Evolutionary conservation across 1,140 invertebrate species (phyloP), one percentile per base, ranked within the genome.

Genomic region (Mamestra configurata): DNA sequence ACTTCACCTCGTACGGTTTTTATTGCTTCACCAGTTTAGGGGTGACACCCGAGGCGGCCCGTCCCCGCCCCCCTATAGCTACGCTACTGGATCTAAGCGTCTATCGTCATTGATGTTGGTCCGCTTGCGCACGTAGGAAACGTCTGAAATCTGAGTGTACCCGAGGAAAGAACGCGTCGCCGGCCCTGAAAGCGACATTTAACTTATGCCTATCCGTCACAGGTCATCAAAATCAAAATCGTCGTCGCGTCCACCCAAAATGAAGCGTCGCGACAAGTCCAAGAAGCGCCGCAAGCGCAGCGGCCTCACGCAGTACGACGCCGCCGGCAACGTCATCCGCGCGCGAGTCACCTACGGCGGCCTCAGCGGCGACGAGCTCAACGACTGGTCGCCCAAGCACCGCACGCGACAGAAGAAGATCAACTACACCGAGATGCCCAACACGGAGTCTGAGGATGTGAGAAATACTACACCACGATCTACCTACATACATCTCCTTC

Each of bases 381-480:
- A 94, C 84, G 95, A 95, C 86, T 93, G 92, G 93, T 94, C 94
- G 53, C 94, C 95, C 70, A 94, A 93, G 20, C 94, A 94, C 79
- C 83, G 96, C 53, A 97, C 97, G 0, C 89, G 97, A 24, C 97
- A 97, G 43, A 92, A 95, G 55, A 97, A 97, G 89, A 96, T 97
- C 57, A 96, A 97, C 90, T 97, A 97, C 87, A 96, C 96, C 49
- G 97, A 97, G 92, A 96, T 96, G 82, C 95, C 96, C 66, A 97
- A 96, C 82, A 96, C 96, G 0, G 97, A 97, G 89, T 97, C 96
- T 18, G 97, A 97, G 86, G 96, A 97, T 90, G 97, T 97, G 90
- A 95, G 89, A n/a, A n/a, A n/a, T n/a, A n/a, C n/a, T n/a, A n/a
- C n/a, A n/a, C n/a, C n/a, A n/a, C n/a, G n/a, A n/a, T n/a, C n/a